Evolutionary conservation across 2,888 invertebrate genomes (phyloP).

Genomic region (Adelphocoris suturalis): DNA sequence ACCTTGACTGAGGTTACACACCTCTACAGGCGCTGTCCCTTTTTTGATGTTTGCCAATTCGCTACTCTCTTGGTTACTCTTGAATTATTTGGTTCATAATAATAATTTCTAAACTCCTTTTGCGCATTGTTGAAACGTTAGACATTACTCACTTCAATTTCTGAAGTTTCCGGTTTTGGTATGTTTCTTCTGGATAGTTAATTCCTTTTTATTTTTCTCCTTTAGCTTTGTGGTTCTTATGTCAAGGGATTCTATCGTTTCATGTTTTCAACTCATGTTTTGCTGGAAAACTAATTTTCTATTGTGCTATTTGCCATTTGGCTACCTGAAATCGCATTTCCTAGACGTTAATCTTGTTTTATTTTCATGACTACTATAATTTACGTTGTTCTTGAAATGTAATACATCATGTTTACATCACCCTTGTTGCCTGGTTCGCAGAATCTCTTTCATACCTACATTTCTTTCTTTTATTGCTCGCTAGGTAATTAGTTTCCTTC

Average conservation of each 20-base stretch:
- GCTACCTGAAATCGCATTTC: background rate
- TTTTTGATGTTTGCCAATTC: conserved; percentile 11
- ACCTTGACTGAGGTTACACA: conserved; percentile 42
- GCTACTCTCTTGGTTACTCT: no score
- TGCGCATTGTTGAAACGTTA: background rate
- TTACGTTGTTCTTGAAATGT: background rate
- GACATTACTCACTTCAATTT: background rate
- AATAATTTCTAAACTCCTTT: background rate
- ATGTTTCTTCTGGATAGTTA: background rate
- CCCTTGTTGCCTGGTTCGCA: no score
- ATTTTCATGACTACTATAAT: background rate
- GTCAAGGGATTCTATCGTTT: background rate
- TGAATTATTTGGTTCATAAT: no score
- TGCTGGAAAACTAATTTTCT: background rate
- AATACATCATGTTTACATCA: no score
- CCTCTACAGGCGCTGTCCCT: background rate
- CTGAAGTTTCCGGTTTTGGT: background rate
- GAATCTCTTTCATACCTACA: no score
- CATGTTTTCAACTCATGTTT: background rate
- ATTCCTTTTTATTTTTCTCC: background rate
- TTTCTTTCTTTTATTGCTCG: no score
- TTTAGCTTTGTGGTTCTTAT: background rate
- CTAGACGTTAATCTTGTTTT: background rate
- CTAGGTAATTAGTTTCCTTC: no score
- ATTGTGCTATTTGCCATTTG: background rate